Conservation (phyloP, 2,888 invertebrate species). For the Sarcophaga subvicina region DNA sequence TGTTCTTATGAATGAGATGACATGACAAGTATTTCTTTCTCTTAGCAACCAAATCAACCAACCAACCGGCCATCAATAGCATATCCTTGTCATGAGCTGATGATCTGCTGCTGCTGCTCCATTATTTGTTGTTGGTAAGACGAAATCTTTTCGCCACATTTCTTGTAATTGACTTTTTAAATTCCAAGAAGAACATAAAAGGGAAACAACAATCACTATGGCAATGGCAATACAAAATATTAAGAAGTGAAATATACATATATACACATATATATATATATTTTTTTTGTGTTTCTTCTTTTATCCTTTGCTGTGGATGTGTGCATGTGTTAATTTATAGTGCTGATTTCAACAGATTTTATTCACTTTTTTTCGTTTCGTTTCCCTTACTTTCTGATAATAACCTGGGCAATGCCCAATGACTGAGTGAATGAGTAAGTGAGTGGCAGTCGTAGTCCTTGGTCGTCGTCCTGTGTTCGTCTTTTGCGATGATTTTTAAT, state of each 20-base stretch:
- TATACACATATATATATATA: no score
- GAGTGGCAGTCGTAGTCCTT: not conserved
- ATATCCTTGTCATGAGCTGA: not conserved
- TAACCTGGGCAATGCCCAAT: no score
- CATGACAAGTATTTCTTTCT: not conserved
- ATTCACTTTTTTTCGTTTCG: not conserved
- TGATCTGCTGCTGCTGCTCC: not conserved
- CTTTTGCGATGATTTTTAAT: slow-evolving; percentile 60
- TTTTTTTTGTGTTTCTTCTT: not conserved
- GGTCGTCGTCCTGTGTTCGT: not conserved
- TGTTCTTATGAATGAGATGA: not conserved
- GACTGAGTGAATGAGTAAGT: not conserved
- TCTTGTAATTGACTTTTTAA: slow-evolving; percentile 44
- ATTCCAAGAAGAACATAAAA: slow-evolving; percentile 17
- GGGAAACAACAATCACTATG: not conserved
- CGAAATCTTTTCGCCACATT: slow-evolving; percentile 6
- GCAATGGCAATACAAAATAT: not conserved
- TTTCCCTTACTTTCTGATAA: no score
- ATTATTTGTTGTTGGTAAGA: not conserved
- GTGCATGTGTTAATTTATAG: not conserved
- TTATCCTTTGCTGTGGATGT: not conserved
- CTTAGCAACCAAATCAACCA: not conserved
- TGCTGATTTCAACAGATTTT: not conserved
- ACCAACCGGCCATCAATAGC: not conserved
- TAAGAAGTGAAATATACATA: not conserved